Base-by-base conservation (phyloP, 2,797 vertebrate species). In the Pipistrellus kuhlii region DNA sequence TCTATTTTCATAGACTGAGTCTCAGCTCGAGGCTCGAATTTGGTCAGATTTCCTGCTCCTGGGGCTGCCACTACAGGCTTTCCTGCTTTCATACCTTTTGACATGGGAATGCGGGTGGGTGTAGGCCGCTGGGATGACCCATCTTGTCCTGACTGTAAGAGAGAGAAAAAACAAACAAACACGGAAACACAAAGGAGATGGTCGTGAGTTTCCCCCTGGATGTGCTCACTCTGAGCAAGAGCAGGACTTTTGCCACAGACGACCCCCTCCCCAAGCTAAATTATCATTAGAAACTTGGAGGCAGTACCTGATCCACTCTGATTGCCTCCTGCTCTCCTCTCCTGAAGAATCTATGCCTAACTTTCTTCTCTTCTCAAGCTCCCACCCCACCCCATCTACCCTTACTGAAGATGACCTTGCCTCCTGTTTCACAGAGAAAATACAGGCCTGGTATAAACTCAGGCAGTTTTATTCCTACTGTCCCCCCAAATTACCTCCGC, bases 1-100 rank as follows among this genome's bases (percentile, higher is more conserved):
- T 99, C 99, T 98, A 99, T 99, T 98, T 99, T 99, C 99, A 99
- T 99, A 88, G 98, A 99, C 97, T 99, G 99, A 98, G 98, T 98
- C 98, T 99, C 99, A 48, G 99, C 98, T 97, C 98, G 98, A 95
- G 99, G 98, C 98, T 99, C 99, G 97, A 99, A 98, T 98, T 99
- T 98, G 93, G 98, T 98, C 98, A 99, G 98, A 96, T 99, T 98
- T 97, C 99, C 99, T 98, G 99, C 96, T 97, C 98, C 99, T 96
- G 99, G 97, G 94, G 99, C 98, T 98, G 99, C 99, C 98, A 99
- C 95, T 96, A 99, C 97, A 81, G 98, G 97, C 98, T 99, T 99
- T 98, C 98, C 98, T 91, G 99, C 98, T 98, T 99, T 99, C 99
- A 98, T 98, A 98, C 99, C 99, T 99, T 99, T 99, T 97, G 99